Percentiles rank a stretch among this genome's conserved stretches.
Conservation (phyloP, 2,888 invertebrate genomes). For the Aelia acuminata region DNA sequence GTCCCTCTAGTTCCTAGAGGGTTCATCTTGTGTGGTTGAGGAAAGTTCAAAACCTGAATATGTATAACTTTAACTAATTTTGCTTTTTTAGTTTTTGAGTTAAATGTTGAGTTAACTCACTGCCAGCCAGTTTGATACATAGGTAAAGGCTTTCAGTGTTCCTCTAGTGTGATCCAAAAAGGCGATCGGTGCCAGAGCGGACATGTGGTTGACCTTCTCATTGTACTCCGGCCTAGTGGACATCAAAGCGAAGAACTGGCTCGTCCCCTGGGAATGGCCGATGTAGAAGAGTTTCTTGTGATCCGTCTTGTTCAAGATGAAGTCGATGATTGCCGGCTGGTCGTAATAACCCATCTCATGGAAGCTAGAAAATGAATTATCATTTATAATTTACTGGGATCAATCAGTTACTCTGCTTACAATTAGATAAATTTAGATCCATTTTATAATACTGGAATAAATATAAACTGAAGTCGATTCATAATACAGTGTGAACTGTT, state of each 20-base stretch:
- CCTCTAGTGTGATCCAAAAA: slow-evolving; percentile 75
- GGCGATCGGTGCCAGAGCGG: slow-evolving; percentile 77
- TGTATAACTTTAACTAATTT: too few species aligned
- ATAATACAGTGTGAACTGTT: too few species aligned
- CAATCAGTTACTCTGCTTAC: too few species aligned
- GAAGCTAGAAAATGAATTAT: slow-evolving; percentile 76
- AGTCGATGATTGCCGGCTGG: slow-evolving; percentile 87
- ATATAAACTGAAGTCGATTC: too few species aligned
- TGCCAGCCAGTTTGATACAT: not conserved
- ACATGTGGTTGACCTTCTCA: slow-evolving; percentile 74
- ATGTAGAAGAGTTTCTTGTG: slow-evolving; percentile 78
- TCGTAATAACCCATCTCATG: slow-evolving; percentile 91
- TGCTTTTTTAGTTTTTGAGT: too few species aligned
- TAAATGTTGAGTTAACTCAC: not conserved
- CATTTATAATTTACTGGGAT: too few species aligned
- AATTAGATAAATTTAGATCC: too few species aligned
- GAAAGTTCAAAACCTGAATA: too few species aligned
- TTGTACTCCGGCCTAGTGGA: slow-evolving; percentile 79
- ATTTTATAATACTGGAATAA: too few species aligned
- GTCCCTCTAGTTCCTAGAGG: too few species aligned
- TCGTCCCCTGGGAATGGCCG: slow-evolving; percentile 94
- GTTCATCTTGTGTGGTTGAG: too few species aligned
- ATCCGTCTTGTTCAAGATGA: slow-evolving; percentile 73
- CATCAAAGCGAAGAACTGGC: slow-evolving; percentile 80
- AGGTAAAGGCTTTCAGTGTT: not conserved